Percentiles rank a stretch among this genome's conserved stretches.
These are phyloP conservation scores for Scaptodrosophila lebanonensis DNA, from an alignment of 1,140 invertebrate species.

Conservation along the genomic window DNA sequence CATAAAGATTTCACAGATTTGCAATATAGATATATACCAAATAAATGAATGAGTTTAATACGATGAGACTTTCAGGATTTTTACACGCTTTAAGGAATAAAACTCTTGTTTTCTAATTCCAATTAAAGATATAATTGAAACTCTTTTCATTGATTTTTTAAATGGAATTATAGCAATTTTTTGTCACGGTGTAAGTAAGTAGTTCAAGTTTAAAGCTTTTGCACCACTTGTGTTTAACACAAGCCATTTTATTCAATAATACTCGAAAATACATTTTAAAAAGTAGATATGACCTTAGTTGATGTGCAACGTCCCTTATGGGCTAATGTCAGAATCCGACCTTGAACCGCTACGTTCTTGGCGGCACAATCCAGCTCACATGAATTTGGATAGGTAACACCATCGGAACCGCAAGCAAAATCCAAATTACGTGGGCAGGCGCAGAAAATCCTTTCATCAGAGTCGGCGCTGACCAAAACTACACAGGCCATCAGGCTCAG, in stretches of 20 bases:
- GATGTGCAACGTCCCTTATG: slow-evolving; percentile 44
- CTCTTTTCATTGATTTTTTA: slow-evolving; percentile 5
- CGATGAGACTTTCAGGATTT: no score
- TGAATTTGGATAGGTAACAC: slow-evolving; percentile 44
- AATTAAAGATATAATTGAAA: slow-evolving; percentile 4
- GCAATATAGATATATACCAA: no score
- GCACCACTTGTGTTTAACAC: no score
- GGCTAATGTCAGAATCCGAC: slow-evolving; percentile 22
- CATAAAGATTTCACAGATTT: no score
- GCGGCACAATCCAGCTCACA: slow-evolving; percentile 46
- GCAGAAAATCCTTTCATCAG: slow-evolving; percentile 14
- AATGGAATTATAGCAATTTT: not conserved
- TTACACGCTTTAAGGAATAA: no score
- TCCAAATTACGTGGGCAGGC: slow-evolving; percentile 43
- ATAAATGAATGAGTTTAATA: no score
- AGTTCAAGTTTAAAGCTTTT: no score
- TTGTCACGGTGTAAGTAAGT: no score
- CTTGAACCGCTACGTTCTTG: slow-evolving; percentile 14
- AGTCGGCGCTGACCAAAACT: slow-evolving; percentile 11
- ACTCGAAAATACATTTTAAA: not conserved
- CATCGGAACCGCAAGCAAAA: slow-evolving; percentile 55
- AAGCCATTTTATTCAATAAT: no score
- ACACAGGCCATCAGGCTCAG: slow-evolving; percentile 33
- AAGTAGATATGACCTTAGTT: not conserved
- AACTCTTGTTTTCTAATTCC: no score